Conservation (phyloP, 2,113 vertebrate species). For the Ceyx cyanopectus region DNA sequence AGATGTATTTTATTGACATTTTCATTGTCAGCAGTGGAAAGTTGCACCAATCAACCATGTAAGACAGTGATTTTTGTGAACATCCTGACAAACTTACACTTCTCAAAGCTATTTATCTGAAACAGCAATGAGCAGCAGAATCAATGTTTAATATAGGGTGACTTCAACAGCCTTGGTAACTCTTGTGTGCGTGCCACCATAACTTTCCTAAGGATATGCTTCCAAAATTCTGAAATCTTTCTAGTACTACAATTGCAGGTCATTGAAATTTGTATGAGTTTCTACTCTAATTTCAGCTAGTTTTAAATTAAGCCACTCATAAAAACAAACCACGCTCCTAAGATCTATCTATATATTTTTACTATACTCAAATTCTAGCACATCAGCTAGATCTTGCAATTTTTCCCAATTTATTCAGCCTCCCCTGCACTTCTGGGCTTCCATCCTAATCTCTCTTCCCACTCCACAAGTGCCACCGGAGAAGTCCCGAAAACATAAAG, state of each 20-base stretch:
- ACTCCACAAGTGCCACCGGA: constrained; percentile 26
- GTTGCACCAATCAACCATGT: neutral
- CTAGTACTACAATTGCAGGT: neutral
- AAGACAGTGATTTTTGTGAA: neutral
- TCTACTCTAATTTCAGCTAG: neutral
- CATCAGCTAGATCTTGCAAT: constrained; percentile 13
- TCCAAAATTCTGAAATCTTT: neutral
- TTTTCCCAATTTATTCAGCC: constrained; percentile 31
- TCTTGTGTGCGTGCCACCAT: neutral
- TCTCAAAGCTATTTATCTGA: neutral
- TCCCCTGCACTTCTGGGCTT: constrained; percentile 49
- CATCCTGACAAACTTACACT: neutral
- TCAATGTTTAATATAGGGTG: neutral
- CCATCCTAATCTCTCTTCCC: constrained; percentile 31
- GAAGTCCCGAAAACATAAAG: constrained; percentile 29
- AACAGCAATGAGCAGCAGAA: neutral
- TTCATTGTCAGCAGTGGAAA: neutral
- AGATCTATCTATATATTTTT: constrained; percentile 24
- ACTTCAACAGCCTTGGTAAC: neutral
- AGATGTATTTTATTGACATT: neutral
- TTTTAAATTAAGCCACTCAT: constrained; percentile 29
- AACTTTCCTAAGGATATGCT: neutral
- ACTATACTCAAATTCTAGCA: constrained; percentile 10
- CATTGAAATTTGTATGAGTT: neutral
- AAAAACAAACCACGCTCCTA: neutral